Evolutionary conservation across 2,888 invertebrate species (phyloP).

Genomic region (Cetonia aurata): DNA sequence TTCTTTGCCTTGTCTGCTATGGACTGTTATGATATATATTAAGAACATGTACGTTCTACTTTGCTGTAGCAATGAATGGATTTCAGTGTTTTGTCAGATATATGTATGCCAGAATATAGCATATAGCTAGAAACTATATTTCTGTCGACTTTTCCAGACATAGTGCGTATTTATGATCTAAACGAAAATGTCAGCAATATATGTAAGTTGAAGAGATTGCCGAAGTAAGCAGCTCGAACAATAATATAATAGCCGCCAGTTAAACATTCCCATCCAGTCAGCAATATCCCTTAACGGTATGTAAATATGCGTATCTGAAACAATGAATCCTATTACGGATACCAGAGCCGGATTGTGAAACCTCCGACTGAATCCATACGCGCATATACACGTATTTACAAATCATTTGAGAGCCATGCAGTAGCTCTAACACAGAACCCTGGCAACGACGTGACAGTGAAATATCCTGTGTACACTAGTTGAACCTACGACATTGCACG

Average conservation of each 20-base stretch:
- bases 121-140: neutral
- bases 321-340: slow-evolving; percentile 50
- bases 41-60: no score
- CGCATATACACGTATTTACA: slow-evolving; percentile 46
- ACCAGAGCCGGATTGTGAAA: slow-evolving; percentile 43
- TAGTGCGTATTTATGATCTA: neutral
- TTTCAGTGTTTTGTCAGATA: neutral
- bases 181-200: slow-evolving; percentile 44
- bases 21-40: no score
- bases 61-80: neutral
- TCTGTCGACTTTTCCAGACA: neutral
- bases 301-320: slow-evolving; percentile 50
- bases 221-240: slow-evolving; percentile 35
- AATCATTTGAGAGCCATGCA: slow-evolving; percentile 49
- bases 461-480: slow-evolving; percentile 48
- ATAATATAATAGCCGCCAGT: slow-evolving; percentile 34
- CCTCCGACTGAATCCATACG: slow-evolving; percentile 36
- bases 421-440: slow-evolving; percentile 21
- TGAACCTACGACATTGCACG: slow-evolving; percentile 44
- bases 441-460: slow-evolving; percentile 46
- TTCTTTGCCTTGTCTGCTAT: no score
- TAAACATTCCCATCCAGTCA: slow-evolving; percentile 37
- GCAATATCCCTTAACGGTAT: slow-evolving; percentile 46
- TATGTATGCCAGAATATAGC: neutral
- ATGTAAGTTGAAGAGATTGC: slow-evolving; percentile 29